Base-by-base conservation (phyloP, 1,140 invertebrate species). In the Anthonomus grandis region DNA sequence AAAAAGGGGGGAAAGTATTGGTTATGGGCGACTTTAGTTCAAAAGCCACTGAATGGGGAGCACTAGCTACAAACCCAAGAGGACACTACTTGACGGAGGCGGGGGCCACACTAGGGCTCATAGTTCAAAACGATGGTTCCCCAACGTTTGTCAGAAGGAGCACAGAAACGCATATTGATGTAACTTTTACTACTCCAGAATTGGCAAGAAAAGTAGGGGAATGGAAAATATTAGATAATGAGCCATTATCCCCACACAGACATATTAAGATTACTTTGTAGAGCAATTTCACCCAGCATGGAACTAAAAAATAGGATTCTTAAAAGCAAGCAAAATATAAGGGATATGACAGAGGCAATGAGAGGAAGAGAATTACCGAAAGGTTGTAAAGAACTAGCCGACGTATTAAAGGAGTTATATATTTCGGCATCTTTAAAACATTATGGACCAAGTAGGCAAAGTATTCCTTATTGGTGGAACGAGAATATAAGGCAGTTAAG, bases 21-120 rank as follows among this genome's bases (percentile, higher is more conserved):
- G 21, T 49, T 8, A 10, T 31, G 6, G 55, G 55, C 39, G 55
- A 57, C 23, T 52, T 57, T 22, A 57, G 53, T 27, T 6, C 46
- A 10, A 57, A 57, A 31, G 18, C 47, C 17, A 5, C 19, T 4
- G 34, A 50, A 25, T 51, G 46, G 55, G 27, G 48, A 4, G 37
- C 55, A 4, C 24, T 18, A 10, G 15, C 21, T 6, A 24, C 10
- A 4, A 37, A 57, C 22, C 4, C 3, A 12, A 53, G 55, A 22
- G 53, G 53, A n/a, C 23, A 31, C 5, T 48, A 17, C 9, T 21
- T 55, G 19, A 45, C 21, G 13, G 53, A 50, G 24, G 44, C 17
- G 18, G 6, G 13, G 8, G 53, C 25, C 10, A 39, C n/a, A 3
- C 25, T 41, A 1, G 15, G 47, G 22, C 41, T 59, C 4, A 27